Evolutionary conservation across 2,888 invertebrate species (phyloP).

Genomic region (Corythucha ciliata): DNA sequence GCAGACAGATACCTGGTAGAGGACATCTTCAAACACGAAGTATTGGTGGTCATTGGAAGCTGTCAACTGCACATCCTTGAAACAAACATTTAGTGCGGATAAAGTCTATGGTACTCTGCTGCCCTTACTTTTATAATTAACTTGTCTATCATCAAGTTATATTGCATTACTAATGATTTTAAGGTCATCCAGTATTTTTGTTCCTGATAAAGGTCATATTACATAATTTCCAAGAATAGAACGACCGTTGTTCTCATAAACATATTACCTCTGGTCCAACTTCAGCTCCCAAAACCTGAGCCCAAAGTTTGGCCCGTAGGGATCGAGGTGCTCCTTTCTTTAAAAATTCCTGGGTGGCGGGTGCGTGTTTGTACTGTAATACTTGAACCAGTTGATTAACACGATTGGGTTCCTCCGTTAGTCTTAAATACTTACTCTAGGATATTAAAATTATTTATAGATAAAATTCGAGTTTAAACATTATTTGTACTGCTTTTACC

Average conservation of each 20-base stretch:
- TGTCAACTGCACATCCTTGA: conserved; percentile 80
- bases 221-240: background rate
- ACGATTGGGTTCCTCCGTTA: background rate
- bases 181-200: conserved; percentile 66
- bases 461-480: background rate
- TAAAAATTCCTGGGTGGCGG: conserved; percentile 79
- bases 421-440: background rate
- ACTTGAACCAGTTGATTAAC: conserved; percentile 25
- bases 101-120: background rate
- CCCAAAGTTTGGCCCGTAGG: conserved; percentile 75
- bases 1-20: conserved; percentile 67
- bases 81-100: conserved; percentile 8
- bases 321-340: conserved; percentile 75
- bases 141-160: conserved; percentile 88
- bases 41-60: conserved; percentile 97
- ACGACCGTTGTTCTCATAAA: background rate
- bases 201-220: conserved; percentile 47
- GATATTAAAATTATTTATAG: background rate
- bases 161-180: conserved; percentile 71
- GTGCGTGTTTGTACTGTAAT: conserved; percentile 67
- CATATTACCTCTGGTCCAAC: conserved; percentile 56
- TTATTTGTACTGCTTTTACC: background rate
- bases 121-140: conserved; percentile 69
- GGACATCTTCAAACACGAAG: conserved; percentile 91
- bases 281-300: conserved; percentile 73